Evolutionary conservation across 1,140 invertebrate genomes (phyloP).

Genomic region (Drosophila pruinosa): DNA sequence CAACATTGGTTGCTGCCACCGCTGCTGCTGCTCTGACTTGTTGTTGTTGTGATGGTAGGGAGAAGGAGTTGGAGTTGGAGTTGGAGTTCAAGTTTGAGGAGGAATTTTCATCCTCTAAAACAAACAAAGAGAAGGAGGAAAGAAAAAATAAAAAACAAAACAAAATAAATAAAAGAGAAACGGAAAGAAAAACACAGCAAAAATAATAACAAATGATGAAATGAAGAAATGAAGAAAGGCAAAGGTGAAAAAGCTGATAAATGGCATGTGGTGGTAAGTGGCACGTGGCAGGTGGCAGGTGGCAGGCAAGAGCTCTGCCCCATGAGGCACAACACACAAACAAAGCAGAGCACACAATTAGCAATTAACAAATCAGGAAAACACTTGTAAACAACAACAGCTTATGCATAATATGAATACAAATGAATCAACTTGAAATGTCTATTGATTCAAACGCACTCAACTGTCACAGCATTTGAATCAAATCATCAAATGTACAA

Average conservation of each 20-base stretch:
- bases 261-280: neutral
- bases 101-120: conserved; percentile 63
- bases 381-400: no score
- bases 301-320: no score
- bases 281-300: no score
- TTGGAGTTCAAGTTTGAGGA: conserved; percentile 51
- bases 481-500: no score
- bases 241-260: neutral
- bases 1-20: conserved; percentile 12
- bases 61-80: conserved; percentile 27
- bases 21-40: conserved; percentile 31
- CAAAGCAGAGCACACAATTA: neutral
- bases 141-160: conserved; percentile 30
- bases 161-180: conserved; percentile 40
- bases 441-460: no score
- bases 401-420: no score
- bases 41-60: conserved; percentile 41
- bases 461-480: no score
- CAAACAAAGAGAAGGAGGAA: conserved; percentile 2
- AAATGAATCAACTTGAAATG: no score
- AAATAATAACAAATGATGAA: conserved; percentile 20
- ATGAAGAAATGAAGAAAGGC: neutral
- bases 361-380: neutral
- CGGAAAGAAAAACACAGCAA: conserved; percentile 11
- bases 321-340: neutral